A percentile compares a stretch with the other conserved stretches of the same genome.
Conservation (phyloP, 64 coral and sea anemone genomes). For the Actinia tenebrosa region DNA sequence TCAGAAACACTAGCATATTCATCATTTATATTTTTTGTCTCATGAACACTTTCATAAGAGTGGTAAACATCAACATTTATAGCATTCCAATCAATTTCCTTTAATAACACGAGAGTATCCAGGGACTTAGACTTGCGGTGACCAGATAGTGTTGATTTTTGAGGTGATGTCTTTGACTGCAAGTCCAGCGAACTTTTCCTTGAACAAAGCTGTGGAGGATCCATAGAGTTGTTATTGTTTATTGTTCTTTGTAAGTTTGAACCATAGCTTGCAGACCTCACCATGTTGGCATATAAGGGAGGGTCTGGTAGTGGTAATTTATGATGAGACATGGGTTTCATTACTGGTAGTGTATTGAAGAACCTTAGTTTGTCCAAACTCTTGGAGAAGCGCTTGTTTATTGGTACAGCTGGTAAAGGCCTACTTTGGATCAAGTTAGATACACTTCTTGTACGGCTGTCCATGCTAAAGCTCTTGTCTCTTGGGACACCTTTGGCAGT, state of each 20-base stretch:
- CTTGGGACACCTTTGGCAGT: background rate
- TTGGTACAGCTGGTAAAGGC: conserved; percentile 66
- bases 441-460: conserved; percentile 51
- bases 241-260: conserved; percentile 38
- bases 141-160: conserved; percentile 38
- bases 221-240: conserved; percentile 43
- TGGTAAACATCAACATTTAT: conserved; percentile 66
- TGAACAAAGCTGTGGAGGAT: conserved; percentile 20
- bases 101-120: conserved; percentile 72
- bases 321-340: conserved; percentile 15
- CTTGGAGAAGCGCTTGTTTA: conserved; percentile 74
- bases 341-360: conserved; percentile 54
- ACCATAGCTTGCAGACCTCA: conserved; percentile 81
- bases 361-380: conserved; percentile 82
- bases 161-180: conserved; percentile 8
- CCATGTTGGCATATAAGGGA: conserved; percentile 21
- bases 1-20: conserved; percentile 67
- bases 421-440: conserved; percentile 69
- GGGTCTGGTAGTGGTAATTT: conserved; percentile 38
- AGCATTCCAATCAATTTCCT: conserved; percentile 49
- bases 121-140: conserved; percentile 85
- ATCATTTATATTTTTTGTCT: conserved; percentile 1
- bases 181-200: conserved; percentile 44
- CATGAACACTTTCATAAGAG: conserved; percentile 70
- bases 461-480: conserved; percentile 2